These are phyloP conservation scores for Euphonia xanthogaster DNA, from an alignment of 2,797 vertebrate genomes.

Conservation along the genomic window DNA sequence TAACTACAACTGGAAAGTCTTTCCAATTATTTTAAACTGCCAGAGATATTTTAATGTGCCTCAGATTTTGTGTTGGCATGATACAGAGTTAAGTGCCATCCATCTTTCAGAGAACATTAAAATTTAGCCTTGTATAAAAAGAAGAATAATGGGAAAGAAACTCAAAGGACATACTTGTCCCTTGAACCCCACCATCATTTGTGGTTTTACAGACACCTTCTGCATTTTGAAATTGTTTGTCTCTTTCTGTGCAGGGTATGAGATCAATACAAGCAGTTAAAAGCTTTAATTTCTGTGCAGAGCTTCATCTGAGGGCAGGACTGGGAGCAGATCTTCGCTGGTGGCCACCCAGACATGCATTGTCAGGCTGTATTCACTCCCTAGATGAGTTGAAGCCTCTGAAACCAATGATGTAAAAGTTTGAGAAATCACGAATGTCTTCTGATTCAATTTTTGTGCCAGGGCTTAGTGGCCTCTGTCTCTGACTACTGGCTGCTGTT, in stretches of 20 bases:
- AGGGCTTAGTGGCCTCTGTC: neutral
- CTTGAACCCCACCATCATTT: neutral
- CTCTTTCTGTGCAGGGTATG: neutral
- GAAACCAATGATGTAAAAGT: neutral
- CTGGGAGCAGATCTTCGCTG: neutral
- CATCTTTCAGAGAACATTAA: neutral
- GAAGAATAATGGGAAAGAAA: neutral
- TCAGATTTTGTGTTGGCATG: slow-evolving; percentile 36
- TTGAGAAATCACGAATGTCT: neutral
- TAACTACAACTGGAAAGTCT: slow-evolving; percentile 27
- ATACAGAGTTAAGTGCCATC: slow-evolving; percentile 1
- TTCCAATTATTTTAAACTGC: slow-evolving; percentile 34
- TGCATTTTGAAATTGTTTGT: slow-evolving; percentile 7
- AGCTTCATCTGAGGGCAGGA: neutral
- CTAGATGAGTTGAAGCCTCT: neutral
- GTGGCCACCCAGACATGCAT: neutral
- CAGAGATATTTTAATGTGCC: neutral
- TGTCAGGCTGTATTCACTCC: fast-evolving
- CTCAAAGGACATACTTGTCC: neutral
- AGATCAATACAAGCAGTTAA: neutral
- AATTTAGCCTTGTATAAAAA: neutral
- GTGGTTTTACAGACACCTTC: neutral
- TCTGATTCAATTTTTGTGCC: neutral
- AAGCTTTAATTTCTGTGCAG: neutral
- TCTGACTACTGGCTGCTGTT: neutral